Conservation (phyloP, 2,113 vertebrate species). For the Hypocryptadius cinnamomeus region DNA sequence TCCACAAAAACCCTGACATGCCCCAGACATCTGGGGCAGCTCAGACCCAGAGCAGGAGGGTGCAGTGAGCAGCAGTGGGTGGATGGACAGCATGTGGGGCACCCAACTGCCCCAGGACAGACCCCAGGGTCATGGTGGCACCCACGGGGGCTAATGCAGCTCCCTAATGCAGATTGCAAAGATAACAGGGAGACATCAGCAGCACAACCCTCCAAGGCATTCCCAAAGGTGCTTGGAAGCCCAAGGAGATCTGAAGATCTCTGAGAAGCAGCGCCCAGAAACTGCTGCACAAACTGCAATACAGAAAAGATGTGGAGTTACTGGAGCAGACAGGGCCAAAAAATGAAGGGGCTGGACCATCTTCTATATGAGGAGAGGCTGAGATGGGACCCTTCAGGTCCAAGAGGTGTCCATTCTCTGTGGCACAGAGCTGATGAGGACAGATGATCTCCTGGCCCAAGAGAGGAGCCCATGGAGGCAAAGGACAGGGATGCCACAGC, state of each 20-base stretch:
- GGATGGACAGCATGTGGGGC: neutral
- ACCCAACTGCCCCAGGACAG: neutral
- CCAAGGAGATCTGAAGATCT: neutral
- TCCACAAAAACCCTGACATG: neutral
- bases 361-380: neutral
- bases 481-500: neutral
- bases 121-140: accelerated
- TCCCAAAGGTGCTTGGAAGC: neutral
- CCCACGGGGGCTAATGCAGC: neutral
- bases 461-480: neutral
- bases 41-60: neutral
- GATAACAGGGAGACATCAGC: neutral
- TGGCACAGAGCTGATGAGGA: neutral
- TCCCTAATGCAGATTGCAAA: neutral
- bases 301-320: neutral
- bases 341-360: neutral
- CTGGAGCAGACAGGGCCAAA: neutral
- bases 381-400: neutral
- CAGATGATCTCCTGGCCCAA: neutral
- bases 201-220: neutral
- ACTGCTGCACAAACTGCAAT: neutral
- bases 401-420: neutral
- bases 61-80: accelerated
- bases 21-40: neutral
- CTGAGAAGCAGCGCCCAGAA: neutral